Evolutionary conservation across 2,113 vertebrate species (phyloP).

Genomic region (Chionis minor): DNA sequence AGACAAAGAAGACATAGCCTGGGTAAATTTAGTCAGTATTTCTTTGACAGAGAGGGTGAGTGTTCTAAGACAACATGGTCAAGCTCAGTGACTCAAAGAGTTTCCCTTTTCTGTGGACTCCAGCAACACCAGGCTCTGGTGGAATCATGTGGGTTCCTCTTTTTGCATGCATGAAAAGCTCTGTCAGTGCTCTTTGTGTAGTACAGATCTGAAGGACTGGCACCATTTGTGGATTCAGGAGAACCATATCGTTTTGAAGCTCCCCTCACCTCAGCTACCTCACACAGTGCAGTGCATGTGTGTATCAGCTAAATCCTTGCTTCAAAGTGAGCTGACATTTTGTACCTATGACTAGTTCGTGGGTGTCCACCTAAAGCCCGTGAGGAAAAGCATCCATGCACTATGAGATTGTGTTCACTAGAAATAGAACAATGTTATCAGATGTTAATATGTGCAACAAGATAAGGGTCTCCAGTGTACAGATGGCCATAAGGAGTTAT

Average conservation of each 20-base stretch:
- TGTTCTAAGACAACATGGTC: background rate
- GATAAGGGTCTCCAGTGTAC: background rate
- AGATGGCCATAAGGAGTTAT: background rate
- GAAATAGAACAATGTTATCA: background rate
- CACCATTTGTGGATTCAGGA: background rate
- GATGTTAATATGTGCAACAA: background rate
- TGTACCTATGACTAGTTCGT: background rate
- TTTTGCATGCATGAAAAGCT: background rate
- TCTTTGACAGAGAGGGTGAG: background rate
- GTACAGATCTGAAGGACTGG: background rate
- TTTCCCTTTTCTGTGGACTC: background rate
- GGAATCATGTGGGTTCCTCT: background rate
- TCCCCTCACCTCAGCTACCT: background rate
- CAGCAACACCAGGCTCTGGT: background rate
- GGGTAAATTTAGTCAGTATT: rapidly evolving
- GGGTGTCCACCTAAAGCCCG: background rate
- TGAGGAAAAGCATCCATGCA: background rate
- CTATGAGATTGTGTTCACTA: background rate
- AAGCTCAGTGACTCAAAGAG: background rate
- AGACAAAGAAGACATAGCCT: background rate
- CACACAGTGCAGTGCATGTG: background rate
- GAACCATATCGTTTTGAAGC: background rate
- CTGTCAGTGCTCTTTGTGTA: background rate
- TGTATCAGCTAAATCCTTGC: background rate
- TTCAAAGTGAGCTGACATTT: background rate